phyloP scores from a whole-genome alignment of 1,140 invertebrate genomes.

The Bombus pascuorum region DNA sequence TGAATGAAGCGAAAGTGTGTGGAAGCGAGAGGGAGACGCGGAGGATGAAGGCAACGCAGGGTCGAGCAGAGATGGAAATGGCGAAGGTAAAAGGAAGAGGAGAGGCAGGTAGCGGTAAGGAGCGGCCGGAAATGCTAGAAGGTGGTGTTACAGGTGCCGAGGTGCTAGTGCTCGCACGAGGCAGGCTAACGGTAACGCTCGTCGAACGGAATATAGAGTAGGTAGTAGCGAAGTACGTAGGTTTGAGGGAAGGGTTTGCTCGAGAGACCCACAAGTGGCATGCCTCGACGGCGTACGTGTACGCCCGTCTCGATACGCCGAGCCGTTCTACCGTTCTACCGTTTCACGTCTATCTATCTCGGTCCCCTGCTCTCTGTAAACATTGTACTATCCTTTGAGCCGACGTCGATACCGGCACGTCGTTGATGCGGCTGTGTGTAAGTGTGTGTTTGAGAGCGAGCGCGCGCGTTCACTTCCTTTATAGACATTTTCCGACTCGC shows the following conservation, averaged over 20 bases:
- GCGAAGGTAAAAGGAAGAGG: conserved; percentile 7
- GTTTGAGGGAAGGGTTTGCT: conserved; percentile 56
- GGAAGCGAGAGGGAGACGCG: not conserved
- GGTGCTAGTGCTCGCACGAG: conserved; percentile 58
- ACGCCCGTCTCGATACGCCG: conserved; percentile 36
- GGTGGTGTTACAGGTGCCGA: conserved; percentile 63
- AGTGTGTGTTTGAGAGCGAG: not conserved
- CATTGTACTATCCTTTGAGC: conserved; percentile 51
- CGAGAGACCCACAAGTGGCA: conserved; percentile 70
- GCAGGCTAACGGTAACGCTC: conserved; percentile 62
- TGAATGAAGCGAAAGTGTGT: too few relatives aligned
- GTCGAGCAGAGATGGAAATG: conserved; percentile 11
- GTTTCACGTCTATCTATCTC: conserved; percentile 14
- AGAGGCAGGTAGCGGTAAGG: not conserved
- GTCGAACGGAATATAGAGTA: conserved; percentile 73
- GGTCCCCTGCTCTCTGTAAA: conserved; percentile 35
- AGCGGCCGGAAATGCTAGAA: conserved; percentile 28
- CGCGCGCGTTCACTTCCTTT: not conserved
- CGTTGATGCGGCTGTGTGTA: not conserved
- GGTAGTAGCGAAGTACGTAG: conserved; percentile 47
- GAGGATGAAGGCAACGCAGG: not conserved
- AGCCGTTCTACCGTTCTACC: not conserved
- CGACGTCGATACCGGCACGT: conserved; percentile 22
- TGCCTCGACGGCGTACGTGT: conserved; percentile 47
- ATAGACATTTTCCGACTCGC: not conserved